Evolutionary conservation across 2,888 invertebrate genomes (phyloP), one percentile per base, ranked within the genome.

Genomic region (Ophioninae sp.): DNA sequence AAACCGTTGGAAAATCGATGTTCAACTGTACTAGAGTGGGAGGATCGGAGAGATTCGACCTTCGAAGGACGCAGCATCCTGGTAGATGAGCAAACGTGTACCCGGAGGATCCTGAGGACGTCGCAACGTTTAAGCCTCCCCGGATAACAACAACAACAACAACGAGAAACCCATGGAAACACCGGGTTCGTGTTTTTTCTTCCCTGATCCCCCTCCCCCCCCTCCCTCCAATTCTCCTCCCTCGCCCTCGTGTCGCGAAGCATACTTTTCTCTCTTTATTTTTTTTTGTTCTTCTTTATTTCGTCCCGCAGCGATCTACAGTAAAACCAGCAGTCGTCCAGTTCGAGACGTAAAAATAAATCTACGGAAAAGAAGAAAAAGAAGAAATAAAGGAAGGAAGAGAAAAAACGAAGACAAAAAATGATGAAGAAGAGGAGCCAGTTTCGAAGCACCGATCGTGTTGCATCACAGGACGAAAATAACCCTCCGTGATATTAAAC

Each of bases 381-480:
- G 44, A n/a, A 79, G 30, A 70, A 30, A 70, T 79, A 30, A 41
- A 78, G 78, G n/a, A n/a, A 75, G 20, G 56, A 56, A 20, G 50
- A 70, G 64, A 23, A 57, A 37, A 57, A 65, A 5, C n/a, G n/a
- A n/a, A 30, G 30, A 30, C 3, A 39, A 73, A 79, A 59, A n/a
- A n/a, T n/a, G n/a, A n/a, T n/a, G 30, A 79, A 72, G 41, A 41
- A 59, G 85, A 87, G 69, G 30, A n/a, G 73, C 41, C 64, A 30
- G 67, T 79, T 62, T 73, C 65, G 77, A 84, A 87, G 86, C 82
- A 88, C 84, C 86, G 85, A 86, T 88, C 85, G 79, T 85, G 82
- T 89, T 88, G 88, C 87, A 86, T 89, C 89, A 88, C 87, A 88
- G 86, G 87, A 88, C 88, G 37, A 88, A 89, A 89, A 89, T 89